These are phyloP conservation scores for Catostomus latipinnis DNA, from an alignment of 2,797 vertebrate species.

Conservation along the genomic window DNA sequence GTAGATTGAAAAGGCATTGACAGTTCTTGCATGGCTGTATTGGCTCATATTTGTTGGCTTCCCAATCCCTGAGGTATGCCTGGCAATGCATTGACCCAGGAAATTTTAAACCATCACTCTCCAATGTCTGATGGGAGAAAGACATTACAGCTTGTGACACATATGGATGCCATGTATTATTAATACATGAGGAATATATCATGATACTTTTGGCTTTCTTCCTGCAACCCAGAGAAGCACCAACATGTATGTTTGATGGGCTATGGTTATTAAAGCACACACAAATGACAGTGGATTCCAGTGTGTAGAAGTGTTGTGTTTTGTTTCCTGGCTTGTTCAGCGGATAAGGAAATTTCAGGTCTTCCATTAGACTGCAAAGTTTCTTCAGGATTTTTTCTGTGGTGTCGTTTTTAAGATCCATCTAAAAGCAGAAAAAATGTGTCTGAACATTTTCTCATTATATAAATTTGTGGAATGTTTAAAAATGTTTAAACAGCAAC, in stretches of 20 bases:
- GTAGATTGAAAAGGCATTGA: conserved; percentile 18
- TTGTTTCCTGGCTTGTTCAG: conserved; percentile 27
- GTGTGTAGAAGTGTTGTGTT: conserved; percentile 30
- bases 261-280: neutral
- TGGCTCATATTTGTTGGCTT: conserved; percentile 9
- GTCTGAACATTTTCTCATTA: neutral
- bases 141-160: conserved; percentile 48
- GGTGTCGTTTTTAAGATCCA: conserved; percentile 1
- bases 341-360: conserved; percentile 28
- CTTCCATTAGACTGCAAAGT: conserved; percentile 2
- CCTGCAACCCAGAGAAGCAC: conserved; percentile 43
- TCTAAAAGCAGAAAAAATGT: conserved; percentile 13
- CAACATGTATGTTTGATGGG: conserved; percentile 8
- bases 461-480: too few relatives aligned
- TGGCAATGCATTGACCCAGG: conserved; percentile 31
- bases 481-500: neutral
- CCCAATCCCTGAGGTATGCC: conserved; percentile 26
- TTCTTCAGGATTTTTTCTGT: conserved; percentile 11
- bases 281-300: conserved; percentile 47
- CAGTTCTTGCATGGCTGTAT: conserved; percentile 32
- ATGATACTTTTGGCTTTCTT: conserved; percentile 22
- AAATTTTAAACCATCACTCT: conserved; percentile 34
- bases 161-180: conserved; percentile 39
- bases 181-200: conserved; percentile 44
- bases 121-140: neutral